phyloP scores from a whole-genome alignment of 2,113 vertebrate species.

The Pseudois nayaur region DNA sequence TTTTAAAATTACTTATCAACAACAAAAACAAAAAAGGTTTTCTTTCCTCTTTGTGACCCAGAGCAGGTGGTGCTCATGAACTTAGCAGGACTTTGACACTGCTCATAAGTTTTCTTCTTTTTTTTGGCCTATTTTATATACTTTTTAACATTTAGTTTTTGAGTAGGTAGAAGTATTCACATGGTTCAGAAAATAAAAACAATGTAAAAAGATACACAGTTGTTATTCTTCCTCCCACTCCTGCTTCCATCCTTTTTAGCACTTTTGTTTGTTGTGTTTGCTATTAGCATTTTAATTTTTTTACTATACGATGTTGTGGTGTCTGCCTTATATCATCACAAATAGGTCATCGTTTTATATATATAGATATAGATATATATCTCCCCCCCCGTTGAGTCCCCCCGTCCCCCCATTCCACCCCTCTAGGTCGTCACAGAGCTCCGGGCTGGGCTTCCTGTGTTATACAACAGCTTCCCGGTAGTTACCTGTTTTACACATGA shows the following conservation, averaged over 20 bases:
- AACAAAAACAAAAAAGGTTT: neutral
- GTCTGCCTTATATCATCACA: neutral
- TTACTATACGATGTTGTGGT: neutral
- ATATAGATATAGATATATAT: neutral
- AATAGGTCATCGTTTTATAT: neutral
- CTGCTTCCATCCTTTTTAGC: neutral
- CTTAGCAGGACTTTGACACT: neutral
- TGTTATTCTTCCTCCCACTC: neutral
- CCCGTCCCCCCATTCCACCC: neutral
- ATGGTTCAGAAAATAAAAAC: conserved; percentile 25
- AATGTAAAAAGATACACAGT: neutral
- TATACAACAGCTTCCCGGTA: neutral
- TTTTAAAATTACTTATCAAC: neutral
- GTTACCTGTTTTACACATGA: neutral
- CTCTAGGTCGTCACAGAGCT: neutral
- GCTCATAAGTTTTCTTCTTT: neutral
- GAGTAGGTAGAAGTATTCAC: neutral
- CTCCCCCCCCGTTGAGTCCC: neutral
- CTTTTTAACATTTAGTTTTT: conserved; percentile 33
- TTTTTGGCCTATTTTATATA: neutral
- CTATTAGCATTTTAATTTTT: neutral
- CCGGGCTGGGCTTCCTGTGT: neutral
- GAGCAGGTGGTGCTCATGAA: neutral
- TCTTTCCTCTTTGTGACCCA: neutral
- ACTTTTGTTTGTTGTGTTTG: neutral